A percentile compares a stretch with the other conserved stretches of the same genome.
phyloP scores from a whole-genome alignment of 2,113 vertebrate genomes.

The Dipodomys spectabilis region DNA sequence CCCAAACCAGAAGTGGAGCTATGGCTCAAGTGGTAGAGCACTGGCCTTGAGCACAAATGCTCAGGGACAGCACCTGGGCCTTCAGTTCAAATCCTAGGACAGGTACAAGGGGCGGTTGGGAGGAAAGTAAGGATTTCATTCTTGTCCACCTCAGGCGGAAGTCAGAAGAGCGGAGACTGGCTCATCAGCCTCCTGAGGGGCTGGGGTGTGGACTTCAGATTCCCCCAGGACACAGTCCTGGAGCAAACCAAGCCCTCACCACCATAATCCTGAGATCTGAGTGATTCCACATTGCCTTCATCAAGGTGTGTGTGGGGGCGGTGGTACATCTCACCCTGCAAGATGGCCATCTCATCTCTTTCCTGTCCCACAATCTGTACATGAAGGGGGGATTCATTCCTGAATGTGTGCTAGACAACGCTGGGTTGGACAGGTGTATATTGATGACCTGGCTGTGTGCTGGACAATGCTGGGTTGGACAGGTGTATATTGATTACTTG shows the following conservation, averaged over 20 bases:
- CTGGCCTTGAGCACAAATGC: too few species aligned
- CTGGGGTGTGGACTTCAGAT: neutral
- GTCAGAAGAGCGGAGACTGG: neutral
- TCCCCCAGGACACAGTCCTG: neutral
- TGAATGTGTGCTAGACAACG: too few species aligned
- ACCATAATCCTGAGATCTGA: neutral
- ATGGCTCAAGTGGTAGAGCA: too few species aligned
- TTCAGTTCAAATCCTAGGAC: too few species aligned
- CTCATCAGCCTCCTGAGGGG: neutral
- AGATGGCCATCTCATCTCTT: neutral
- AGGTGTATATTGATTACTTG: neutral
- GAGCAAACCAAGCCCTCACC: neutral
- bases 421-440: neutral
- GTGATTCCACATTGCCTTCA: conserved; percentile 6
- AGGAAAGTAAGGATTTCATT: too few species aligned
- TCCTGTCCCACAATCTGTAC: neutral
- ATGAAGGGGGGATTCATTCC: neutral
- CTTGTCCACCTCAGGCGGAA: neutral
- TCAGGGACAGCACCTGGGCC: too few species aligned
- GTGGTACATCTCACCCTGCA: neutral
- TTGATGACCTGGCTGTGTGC: too few species aligned
- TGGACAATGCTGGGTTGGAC: neutral
- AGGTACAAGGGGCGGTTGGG: too few species aligned
- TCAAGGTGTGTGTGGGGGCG: neutral
- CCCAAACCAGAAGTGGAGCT: too few species aligned